These are phyloP conservation scores for Actinia tenebrosa DNA, from an alignment of 64 coral and sea anemone genomes.

Conservation along the genomic window DNA sequence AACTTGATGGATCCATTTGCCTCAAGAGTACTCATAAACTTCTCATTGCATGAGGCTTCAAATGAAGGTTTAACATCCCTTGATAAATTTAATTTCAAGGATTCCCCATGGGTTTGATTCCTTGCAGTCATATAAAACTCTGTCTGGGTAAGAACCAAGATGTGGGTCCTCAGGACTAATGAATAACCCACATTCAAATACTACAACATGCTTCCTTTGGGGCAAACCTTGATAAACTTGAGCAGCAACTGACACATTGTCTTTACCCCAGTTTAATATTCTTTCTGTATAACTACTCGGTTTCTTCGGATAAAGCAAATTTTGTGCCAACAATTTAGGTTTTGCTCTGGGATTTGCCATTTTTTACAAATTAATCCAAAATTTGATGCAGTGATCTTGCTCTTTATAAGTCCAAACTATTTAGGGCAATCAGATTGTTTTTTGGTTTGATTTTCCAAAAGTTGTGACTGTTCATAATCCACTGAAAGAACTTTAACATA, in stretches of 20 bases:
- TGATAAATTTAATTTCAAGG: constrained; percentile 50
- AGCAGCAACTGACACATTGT: constrained; percentile 42
- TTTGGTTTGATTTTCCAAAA: constrained; percentile 33
- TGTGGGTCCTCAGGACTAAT: constrained; percentile 61
- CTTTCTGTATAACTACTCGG: constrained; percentile 33
- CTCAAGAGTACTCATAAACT: constrained; percentile 44
- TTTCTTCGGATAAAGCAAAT: constrained; percentile 45
- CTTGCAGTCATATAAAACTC: constrained; percentile 51
- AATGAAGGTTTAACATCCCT: constrained; percentile 44
- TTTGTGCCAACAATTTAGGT: neutral
- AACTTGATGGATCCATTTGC: constrained; percentile 30
- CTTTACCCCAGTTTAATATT: constrained; percentile 53
- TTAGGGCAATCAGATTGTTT: constrained; percentile 49
- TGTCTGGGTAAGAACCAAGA: constrained; percentile 45
- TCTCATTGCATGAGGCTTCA: constrained; percentile 39
- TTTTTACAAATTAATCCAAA: constrained; percentile 53
- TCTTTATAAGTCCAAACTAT: constrained; percentile 38
- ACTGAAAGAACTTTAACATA: constrained; percentile 40
- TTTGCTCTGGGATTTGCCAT: constrained; percentile 49
- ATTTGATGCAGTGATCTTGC: constrained; percentile 37
- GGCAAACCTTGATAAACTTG: constrained; percentile 52
- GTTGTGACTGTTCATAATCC: constrained; percentile 37
- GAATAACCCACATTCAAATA: constrained; percentile 61
- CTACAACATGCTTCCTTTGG: constrained; percentile 35
- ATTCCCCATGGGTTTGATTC: constrained; percentile 54